Evolutionary conservation across 92 coral and sea anemone genomes (phyloP).

Genomic region (Anthopleura xanthogrammica): DNA sequence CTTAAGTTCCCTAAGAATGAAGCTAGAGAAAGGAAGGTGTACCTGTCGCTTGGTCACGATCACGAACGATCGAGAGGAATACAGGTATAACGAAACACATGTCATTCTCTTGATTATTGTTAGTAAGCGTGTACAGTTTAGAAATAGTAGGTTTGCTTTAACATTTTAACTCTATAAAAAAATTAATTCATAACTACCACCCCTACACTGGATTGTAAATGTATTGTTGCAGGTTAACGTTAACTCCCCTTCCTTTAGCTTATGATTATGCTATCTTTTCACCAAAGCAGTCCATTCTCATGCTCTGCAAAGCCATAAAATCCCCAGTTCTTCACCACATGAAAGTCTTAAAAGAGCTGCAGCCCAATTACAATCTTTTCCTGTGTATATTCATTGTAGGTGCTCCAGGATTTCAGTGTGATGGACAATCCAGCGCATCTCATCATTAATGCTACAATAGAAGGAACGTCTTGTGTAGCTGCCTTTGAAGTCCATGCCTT

Average conservation of each 20-base stretch:
- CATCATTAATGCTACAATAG: conserved; percentile 20
- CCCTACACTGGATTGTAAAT: neutral
- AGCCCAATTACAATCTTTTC: neutral
- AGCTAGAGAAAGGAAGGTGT: conserved; percentile 10
- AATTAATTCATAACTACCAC: too few relatives aligned
- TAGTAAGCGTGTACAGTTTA: too few relatives aligned
- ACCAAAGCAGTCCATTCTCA: too few relatives aligned
- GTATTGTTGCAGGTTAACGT: too few relatives aligned
- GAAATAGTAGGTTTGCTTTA: too few relatives aligned
- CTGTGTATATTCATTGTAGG: neutral
- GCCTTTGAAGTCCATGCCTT: conserved; percentile 19
- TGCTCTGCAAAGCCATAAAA: too few relatives aligned
- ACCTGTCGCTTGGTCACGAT: conserved; percentile 20
- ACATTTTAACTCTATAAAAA: too few relatives aligned
- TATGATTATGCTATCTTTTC: too few relatives aligned
- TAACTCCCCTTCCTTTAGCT: too few relatives aligned
- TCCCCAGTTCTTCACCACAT: too few relatives aligned
- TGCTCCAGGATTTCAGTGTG: conserved; percentile 31
- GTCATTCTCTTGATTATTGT: neutral
- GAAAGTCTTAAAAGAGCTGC: too few relatives aligned
- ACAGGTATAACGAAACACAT: neutral
- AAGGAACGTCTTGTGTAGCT: neutral
- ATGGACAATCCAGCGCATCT: conserved; percentile 22
- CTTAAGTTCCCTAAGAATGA: conserved; percentile 15
- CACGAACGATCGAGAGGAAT: conserved; percentile 8